Conservation (phyloP, 1,140 invertebrate species). For the Acyrthosiphon pisum region DNA sequence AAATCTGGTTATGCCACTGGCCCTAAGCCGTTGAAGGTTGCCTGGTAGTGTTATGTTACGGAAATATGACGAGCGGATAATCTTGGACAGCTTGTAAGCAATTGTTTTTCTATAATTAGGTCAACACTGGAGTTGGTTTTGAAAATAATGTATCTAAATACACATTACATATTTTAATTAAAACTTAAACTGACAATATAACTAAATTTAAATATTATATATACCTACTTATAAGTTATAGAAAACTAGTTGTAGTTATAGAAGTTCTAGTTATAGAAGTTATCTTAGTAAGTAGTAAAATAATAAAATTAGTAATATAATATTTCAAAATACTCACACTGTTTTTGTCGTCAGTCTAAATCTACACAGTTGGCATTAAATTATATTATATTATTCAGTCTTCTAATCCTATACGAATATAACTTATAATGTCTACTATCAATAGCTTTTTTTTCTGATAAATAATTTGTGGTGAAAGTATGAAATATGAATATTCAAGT, state of each 20-base stretch:
- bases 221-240: neutral
- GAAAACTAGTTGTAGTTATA: too few relatives aligned
- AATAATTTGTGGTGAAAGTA: neutral
- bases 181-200: neutral
- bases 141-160: neutral
- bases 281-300: too few relatives aligned
- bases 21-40: neutral
- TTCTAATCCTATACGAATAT: neutral
- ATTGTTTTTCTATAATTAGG: neutral
- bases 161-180: neutral
- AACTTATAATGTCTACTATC: neutral
- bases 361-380: neutral
- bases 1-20: neutral
- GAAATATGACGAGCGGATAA: neutral
- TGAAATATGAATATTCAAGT: neutral
- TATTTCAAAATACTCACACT: neutral
- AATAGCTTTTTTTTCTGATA: neutral
- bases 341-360: neutral
- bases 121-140: neutral
- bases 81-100: neutral
- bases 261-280: too few relatives aligned
- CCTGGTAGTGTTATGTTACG: neutral
- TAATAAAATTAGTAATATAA: neutral
- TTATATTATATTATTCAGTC: neutral
- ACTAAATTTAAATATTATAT: neutral